Evolutionary conservation across 2,113 vertebrate genomes (phyloP), one percentile per base, ranked within the genome.

Genomic region (Cryptoleucopteryx plumbea): DNA sequence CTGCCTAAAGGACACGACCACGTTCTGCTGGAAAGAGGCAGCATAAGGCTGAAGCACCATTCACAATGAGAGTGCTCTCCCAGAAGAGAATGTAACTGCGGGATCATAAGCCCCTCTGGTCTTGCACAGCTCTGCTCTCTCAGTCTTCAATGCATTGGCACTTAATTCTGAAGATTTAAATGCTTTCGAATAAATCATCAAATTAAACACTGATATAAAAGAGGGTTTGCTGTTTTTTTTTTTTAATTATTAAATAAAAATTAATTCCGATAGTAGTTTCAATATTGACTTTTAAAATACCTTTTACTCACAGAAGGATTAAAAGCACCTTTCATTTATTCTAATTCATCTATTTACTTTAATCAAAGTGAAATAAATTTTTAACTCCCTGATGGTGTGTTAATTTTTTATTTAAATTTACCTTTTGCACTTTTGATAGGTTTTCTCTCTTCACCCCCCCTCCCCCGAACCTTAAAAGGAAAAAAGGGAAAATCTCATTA

Each of bases 251-350:
- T 90, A 88, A 92, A 92, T 62, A 72, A 77, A 84, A 93, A 82
- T 75, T 78, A 90, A 92, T 92, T 93, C 63, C 42, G 50, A 27
- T 10, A 48, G 40, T 34, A 3, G 36, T n/a, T 94, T 95, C 83
- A 95, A 61, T 90, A 88, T 94, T 97, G 90, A 96, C 92, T 96
- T 94, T 95, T 34, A 40, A 86, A 92, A 95, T 72, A 92, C n/a
- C 67, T 85, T 85, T 70, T 93, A n/a, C 61, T 91, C 36, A 19
- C 29, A 68, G n/a, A 80, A 90, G 67, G 88, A 93, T 92, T 84
- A 94, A 75, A 86, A 63, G 42, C 48, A 61, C 31, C 38, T 89
- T 87, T 77, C 70, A 79, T 85, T 85, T 95, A 68, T 75, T 85
- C 45, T 84, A 91, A 77, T 95, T 87, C 84, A 70, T 93, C 62